A percentile compares a stretch with the other conserved stretches of the same genome.
Evolutionary conservation across 1,140 invertebrate species (phyloP).

Genomic region (Potamilus streckersoni): DNA sequence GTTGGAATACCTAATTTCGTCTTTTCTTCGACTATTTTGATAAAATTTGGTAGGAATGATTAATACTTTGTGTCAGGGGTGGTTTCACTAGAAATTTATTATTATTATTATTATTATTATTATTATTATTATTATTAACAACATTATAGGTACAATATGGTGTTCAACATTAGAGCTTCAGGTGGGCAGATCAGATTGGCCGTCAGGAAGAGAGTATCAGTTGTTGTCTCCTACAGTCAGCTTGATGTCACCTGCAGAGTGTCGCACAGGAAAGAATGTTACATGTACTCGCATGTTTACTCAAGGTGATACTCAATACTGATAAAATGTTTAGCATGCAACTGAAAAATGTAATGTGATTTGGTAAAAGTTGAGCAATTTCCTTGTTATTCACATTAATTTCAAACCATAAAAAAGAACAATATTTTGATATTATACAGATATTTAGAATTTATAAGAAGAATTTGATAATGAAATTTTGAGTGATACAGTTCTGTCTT

Average conservation of each 20-base stretch:
- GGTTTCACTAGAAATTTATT: too few species aligned
- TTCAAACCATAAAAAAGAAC: neutral
- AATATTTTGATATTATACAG: neutral
- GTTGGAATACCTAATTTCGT: too few species aligned
- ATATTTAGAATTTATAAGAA: neutral
- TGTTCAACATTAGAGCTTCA: conserved; percentile 55
- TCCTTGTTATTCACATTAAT: neutral
- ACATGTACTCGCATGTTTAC: conserved; percentile 54
- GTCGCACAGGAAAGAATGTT: conserved; percentile 29
- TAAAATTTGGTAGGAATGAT: too few species aligned
- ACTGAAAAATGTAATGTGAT: neutral
- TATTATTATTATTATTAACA: too few species aligned
- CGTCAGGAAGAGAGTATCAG: conserved; percentile 44
- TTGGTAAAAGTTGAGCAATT: neutral
- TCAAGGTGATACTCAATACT: conserved; percentile 14
- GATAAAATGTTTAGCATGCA: neutral
- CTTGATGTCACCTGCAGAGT: conserved; percentile 55
- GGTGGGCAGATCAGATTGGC: conserved; percentile 60
- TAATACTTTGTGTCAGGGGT: too few species aligned
- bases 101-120: too few species aligned
- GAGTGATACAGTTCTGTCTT: neutral
- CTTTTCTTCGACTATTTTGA: too few species aligned
- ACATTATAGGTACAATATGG: conserved; percentile 48
- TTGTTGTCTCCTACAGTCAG: conserved; percentile 44
- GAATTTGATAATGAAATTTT: neutral